Percentiles rank a stretch among this genome's conserved stretches.
Evolutionary conservation across 2,113 vertebrate species (phyloP).

Genomic region (Aythya baeri): DNA sequence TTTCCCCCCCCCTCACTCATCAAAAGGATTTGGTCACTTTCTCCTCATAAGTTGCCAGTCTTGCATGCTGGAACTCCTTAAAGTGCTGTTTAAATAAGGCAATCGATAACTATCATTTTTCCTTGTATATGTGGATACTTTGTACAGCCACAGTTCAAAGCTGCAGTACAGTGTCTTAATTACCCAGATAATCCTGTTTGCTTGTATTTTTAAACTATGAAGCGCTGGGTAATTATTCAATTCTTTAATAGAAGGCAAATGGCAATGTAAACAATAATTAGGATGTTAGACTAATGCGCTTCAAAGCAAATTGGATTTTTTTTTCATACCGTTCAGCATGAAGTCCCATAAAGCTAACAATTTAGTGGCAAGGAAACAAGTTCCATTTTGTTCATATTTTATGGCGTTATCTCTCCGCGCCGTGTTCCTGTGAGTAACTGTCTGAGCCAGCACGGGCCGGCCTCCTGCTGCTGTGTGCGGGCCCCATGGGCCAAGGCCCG

Average conservation of each 20-base stretch:
- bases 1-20: background rate
- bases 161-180: slow-evolving; percentile 82
- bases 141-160: slow-evolving; percentile 60
- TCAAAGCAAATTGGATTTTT: slow-evolving; percentile 85
- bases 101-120: slow-evolving; percentile 64
- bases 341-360: slow-evolving; percentile 83
- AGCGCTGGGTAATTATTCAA: slow-evolving; percentile 80
- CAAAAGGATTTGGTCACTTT: slow-evolving; percentile 23
- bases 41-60: slow-evolving; percentile 43
- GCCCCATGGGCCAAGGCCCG: background rate
- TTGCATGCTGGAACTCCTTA: slow-evolving; percentile 13
- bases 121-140: slow-evolving; percentile 25
- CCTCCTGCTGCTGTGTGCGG: background rate
- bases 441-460: background rate
- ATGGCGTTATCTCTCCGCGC: slow-evolving; percentile 70
- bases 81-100: slow-evolving; percentile 41
- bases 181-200: slow-evolving; percentile 89
- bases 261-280: slow-evolving; percentile 88
- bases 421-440: slow-evolving; percentile 66
- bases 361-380: slow-evolving; percentile 77
- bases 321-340: slow-evolving; percentile 81
- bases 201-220: slow-evolving; percentile 86
- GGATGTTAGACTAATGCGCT: slow-evolving; percentile 83
- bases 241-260: slow-evolving; percentile 88
- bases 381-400: slow-evolving; percentile 76